Base-by-base conservation (phyloP, 2,888 invertebrate genomes). In the Drosophila stalkeri region DNA sequence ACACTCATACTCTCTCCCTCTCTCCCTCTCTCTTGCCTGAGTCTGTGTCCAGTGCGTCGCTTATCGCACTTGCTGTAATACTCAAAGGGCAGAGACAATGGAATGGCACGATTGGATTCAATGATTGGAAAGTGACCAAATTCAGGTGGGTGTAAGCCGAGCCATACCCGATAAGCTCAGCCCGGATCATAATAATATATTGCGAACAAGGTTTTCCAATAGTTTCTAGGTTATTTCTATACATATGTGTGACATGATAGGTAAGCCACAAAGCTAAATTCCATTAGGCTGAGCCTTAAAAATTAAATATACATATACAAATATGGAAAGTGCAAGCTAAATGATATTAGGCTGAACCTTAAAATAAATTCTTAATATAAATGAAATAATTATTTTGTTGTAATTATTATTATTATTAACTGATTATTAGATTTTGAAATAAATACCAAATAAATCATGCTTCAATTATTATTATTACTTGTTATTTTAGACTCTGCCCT, bases 121-220 rank as follows among this genome's bases (percentile, higher is more conserved):
- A 70, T 61, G 51, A 73, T 67, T 73, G 54, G 23, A 69, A 70
- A 57, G 39, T 63, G 73, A 73, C 62, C 64, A 78, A 72, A 52
- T 56, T 78, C 74, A 81, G 79, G 82, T 81, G 68, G 68, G 59
- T 64, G 82, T 78, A 78, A 78, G 20, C 52, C 65, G 79, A 78
- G 67, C 78, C 39, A 14, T 16, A 6, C 33, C 14, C 60, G 78
- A 78, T 78, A 78, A 78, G 73, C 59, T 51, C 37, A 37, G 37
- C 37, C 8, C 37, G 37, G 9, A 39, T 33, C 27, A 39, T 18
- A 39, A 55, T 20, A 73, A 37, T 66, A 55, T 63, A 72, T 72
- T 64, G 46, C 66, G 66, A 72, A 20, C 72, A 77, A 77, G 77
- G 77, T 67, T 71, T 59, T 56, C 41, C 51, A 47, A 35, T 35